phyloP scores from a whole-genome alignment of 2,888 invertebrate species.

The Lasiommata megera region DNA sequence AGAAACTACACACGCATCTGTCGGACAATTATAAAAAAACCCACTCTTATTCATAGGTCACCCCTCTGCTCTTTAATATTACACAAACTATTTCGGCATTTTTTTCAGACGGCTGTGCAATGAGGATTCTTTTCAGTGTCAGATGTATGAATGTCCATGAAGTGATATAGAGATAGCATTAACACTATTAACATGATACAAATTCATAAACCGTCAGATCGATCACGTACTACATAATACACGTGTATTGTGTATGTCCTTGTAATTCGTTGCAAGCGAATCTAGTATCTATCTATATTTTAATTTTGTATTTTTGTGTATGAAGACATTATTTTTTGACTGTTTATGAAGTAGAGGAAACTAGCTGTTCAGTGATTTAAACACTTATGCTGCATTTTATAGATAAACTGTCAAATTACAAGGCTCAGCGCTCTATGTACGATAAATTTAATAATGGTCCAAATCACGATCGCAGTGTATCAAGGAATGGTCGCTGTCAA shows the following conservation, averaged over 20 bases:
- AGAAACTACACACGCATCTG: conserved; percentile 75
- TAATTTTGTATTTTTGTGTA: background rate
- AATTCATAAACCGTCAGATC: conserved; percentile 66
- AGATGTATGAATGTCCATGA: conserved; percentile 76
- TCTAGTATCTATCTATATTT: conserved; percentile 4
- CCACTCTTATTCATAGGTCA: conserved; percentile 9
- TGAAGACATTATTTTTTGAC: conserved; percentile 40
- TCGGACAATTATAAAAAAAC: background rate
- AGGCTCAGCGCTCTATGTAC: background rate
- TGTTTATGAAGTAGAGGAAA: conserved; percentile 68
- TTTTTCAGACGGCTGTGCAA: conserved; percentile 78
- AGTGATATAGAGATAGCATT: conserved; percentile 76
- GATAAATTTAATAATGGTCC: no score
- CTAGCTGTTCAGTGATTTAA: conserved; percentile 49
- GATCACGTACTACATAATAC: conserved; percentile 16
- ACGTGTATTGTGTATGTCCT: background rate
- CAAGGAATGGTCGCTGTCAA: no score
- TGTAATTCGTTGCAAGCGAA: conserved; percentile 14
- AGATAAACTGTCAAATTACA: background rate
- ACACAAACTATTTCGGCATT: conserved; percentile 74
- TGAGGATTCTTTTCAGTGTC: conserved; percentile 73
- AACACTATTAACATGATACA: conserved; percentile 71
- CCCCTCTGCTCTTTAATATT: conserved; percentile 76
- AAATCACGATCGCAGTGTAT: no score
- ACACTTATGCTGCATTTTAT: conserved; percentile 50